These are phyloP conservation scores for Galerucella calmariensis DNA, from an alignment of 2,888 invertebrate species.

Conservation along the genomic window DNA sequence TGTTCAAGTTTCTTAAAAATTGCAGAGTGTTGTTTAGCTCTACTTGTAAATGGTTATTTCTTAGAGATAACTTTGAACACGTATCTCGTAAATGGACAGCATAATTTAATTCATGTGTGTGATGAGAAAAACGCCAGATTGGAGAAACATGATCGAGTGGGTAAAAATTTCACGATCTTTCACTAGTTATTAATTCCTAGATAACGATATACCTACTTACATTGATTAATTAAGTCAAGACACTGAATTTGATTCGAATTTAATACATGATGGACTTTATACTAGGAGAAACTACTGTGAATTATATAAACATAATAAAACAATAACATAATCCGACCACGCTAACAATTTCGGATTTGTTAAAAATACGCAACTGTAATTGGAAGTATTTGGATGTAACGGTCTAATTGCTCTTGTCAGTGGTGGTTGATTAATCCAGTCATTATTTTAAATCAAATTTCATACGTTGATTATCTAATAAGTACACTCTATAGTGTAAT, in stretches of 20 bases:
- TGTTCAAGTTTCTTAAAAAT: conserved; percentile 42
- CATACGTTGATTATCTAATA: no score
- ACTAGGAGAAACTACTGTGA: neutral
- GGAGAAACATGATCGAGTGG: conserved; percentile 19
- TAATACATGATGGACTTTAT: neutral
- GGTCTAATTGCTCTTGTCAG: neutral
- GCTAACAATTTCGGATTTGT: neutral
- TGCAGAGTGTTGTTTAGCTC: conserved; percentile 46
- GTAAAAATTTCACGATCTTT: conserved; percentile 1
- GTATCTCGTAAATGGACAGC: conserved; percentile 41
- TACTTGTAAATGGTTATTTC: conserved; percentile 46
- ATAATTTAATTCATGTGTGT: conserved; percentile 39
- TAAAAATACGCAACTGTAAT: no score
- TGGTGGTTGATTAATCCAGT: no score
- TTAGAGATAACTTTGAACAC: conserved; percentile 41
- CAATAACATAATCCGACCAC: neutral
- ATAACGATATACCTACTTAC: neutral
- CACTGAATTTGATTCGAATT: neutral
- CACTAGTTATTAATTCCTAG: neutral
- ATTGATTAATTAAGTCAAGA: neutral
- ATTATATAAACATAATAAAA: neutral
- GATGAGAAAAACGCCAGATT: conserved; percentile 26
- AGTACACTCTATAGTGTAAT: no score
- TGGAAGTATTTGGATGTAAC: neutral
- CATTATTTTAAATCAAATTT: no score